Percentiles rank a stretch among this genome's conserved stretches.
These are phyloP conservation scores for Phalanger gymnotis DNA, from an alignment of 2,797 vertebrate species.

Conservation along the genomic window DNA sequence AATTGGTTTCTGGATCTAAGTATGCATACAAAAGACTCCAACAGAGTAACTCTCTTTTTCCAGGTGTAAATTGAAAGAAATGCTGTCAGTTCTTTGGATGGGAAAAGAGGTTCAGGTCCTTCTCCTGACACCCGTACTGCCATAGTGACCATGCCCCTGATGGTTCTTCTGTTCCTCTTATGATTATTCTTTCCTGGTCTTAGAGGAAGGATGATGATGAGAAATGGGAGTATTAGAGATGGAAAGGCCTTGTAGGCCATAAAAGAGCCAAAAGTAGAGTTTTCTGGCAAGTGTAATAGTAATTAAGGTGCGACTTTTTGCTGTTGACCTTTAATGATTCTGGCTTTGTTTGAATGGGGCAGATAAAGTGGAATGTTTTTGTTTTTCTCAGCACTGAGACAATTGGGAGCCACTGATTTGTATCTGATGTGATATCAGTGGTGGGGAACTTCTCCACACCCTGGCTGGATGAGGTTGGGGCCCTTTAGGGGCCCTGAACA, in stretches of 20 bases:
- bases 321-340: too few species aligned
- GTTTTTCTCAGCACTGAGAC: too few species aligned
- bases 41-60: not conserved
- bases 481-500: too few species aligned
- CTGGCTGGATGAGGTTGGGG: too few species aligned
- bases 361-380: too few species aligned
- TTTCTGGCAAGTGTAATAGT: too few species aligned
- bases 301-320: too few species aligned
- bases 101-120: not conserved
- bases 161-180: not conserved
- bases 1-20: not conserved
- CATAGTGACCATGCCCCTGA: not conserved
- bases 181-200: not conserved
- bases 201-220: not conserved
- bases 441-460: too few species aligned
- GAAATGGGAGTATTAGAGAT: not conserved
- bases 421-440: too few species aligned
- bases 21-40: not conserved
- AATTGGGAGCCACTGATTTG: too few species aligned
- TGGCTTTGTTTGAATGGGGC: too few species aligned
- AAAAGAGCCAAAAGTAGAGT: not conserved
- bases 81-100: not conserved
- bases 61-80: not conserved
- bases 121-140: not conserved
- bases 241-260: not conserved